Base-by-base conservation (phyloP, 2,888 invertebrate genomes). In the Nycteola revayana region DNA sequence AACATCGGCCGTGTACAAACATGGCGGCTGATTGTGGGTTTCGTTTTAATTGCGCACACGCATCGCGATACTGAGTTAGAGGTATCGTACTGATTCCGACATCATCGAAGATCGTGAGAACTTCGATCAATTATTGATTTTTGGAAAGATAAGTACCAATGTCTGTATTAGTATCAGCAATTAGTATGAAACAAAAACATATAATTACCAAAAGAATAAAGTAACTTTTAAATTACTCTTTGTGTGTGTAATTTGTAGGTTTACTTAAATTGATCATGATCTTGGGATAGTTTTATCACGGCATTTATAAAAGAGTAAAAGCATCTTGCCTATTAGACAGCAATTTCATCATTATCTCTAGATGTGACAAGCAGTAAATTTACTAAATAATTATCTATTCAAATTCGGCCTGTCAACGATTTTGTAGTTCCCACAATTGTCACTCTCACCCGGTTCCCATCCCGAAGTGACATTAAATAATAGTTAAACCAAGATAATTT, bases 1-100 rank as follows among this genome's bases (percentile, higher is more conserved):
- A 87, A 86, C 87, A 85, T 85, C 83, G 81, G 58, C 86, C 85
- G 85, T 85, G 85, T 87, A 87, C 87, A 87, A 88, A 88, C 88
- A 88, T 88, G 87, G 87, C 84, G 78, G 83, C 75, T 88, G 86
- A 88, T 88, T 88, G 86, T 78, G 57, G 87, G 87, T 84, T 87
- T 79, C 82, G 76, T 85, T 86, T 88, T 88, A 88, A 88, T 88
- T 88, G 87, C 86, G 83, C 85, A 80, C 82, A 80, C 85, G 86
- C 85, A 88, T 79, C 82, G 75, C 77, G 80, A 76, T 77, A 69
- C 66, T 61, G 66, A 74, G 74, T 77, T 78, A 78, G 78, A 76
- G 75, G 77, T 75, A 75, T 69, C 75, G 63, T 71, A 73, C 74
- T 71, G 79, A 77, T 77, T 75, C 72, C 66, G 66, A 62, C 66